Evolutionary conservation across 2,797 vertebrate genomes (phyloP).

Genomic region (Iguana delicatissima): DNA sequence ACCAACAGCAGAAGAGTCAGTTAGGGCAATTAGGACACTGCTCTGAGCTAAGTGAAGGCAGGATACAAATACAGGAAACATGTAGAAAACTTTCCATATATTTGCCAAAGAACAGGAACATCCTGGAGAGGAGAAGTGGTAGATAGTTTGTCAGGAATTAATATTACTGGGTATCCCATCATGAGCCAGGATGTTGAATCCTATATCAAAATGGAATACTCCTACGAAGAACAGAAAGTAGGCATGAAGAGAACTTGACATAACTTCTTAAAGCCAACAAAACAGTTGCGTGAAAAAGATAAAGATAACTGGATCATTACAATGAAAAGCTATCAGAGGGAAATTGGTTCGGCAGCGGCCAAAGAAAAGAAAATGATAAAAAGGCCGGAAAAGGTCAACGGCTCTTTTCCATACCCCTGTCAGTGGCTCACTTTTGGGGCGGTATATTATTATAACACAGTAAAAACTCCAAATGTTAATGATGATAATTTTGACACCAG

Average conservation of each 20-base stretch:
- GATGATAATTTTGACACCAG: background rate
- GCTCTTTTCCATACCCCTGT: background rate
- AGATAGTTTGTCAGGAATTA: background rate
- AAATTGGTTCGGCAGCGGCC: background rate
- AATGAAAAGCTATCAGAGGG: background rate
- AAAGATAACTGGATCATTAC: background rate
- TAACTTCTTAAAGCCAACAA: background rate
- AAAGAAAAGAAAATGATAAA: constrained; percentile 2
- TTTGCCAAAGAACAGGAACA: constrained; percentile 31
- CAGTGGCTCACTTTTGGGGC: background rate
- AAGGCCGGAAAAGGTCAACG: background rate
- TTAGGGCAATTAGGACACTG: background rate
- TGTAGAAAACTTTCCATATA: constrained; percentile 22
- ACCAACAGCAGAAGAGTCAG: background rate
- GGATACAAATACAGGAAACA: background rate
- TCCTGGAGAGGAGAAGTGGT: background rate
- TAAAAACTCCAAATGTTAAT: background rate
- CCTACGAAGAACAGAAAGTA: background rate
- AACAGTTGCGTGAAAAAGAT: background rate
- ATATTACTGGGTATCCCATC: background rate
- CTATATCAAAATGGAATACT: background rate
- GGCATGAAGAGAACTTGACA: background rate
- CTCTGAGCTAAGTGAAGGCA: background rate
- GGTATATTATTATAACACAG: background rate
- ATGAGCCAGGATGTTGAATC: background rate